A percentile compares a stretch with the other conserved stretches of the same genome.
Evolutionary conservation across 1,140 invertebrate species (phyloP).

Genomic region (Drosophila leontia): DNA sequence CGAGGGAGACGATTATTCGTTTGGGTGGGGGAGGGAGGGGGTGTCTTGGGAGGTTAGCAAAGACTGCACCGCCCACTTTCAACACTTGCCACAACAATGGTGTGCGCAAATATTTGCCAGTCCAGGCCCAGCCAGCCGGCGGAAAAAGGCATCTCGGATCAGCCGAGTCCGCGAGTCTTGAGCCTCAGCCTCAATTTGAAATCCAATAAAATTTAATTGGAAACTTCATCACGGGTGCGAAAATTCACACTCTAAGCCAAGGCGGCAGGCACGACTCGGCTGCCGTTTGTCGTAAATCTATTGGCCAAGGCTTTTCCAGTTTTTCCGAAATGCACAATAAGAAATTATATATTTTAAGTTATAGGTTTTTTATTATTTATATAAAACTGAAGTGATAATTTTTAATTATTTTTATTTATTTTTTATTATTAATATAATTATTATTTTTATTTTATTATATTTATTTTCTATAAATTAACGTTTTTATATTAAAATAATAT

Average conservation of each 20-base stretch:
- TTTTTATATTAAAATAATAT: no score
- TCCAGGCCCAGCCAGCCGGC: constrained; percentile 12
- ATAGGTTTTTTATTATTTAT: no score
- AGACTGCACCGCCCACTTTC: constrained; percentile 72
- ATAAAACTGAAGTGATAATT: no score
- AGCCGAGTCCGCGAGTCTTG: constrained; percentile 35
- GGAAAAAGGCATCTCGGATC: constrained; percentile 57
- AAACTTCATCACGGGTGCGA: constrained; percentile 84
- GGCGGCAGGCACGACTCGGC: constrained; percentile 73
- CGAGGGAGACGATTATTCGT: constrained; percentile 45
- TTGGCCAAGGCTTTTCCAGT: constrained; percentile 61
- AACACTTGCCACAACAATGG: constrained; percentile 80
- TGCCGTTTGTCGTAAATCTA: constrained; percentile 82
- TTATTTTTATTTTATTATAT: not conserved
- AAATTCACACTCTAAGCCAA: constrained; percentile 79
- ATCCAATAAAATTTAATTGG: constrained; percentile 85
- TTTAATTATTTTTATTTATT: not conserved
- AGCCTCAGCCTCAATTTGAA: constrained; percentile 76
- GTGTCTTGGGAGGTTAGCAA: not conserved
- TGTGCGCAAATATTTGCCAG: constrained; percentile 81
- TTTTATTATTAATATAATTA: not conserved
- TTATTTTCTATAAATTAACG: no score
- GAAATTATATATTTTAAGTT: no score
- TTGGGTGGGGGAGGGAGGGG: not conserved
- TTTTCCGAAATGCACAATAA: not conserved